These are phyloP conservation scores for Pseudocheirus occidentalis DNA, from an alignment of 2,797 vertebrate genomes.

Conservation along the genomic window DNA sequence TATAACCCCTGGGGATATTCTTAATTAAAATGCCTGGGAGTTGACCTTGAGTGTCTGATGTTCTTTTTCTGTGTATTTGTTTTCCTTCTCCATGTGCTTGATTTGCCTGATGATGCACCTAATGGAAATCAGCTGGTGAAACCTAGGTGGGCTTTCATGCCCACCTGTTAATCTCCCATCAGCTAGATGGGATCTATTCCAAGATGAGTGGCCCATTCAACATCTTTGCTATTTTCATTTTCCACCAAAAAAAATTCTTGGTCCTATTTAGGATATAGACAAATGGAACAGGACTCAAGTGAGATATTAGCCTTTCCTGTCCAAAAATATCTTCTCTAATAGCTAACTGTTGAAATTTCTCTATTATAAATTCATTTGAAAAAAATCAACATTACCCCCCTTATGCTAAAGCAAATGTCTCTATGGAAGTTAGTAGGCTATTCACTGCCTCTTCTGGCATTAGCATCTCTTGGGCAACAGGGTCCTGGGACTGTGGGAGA, in stretches of 20 bases:
- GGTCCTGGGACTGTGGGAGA: background rate
- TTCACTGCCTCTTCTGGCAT: background rate
- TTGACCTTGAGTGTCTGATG: background rate
- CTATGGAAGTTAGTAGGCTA: background rate
- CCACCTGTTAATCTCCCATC: background rate
- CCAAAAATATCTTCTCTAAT: background rate
- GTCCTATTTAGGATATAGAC: conserved; percentile 13
- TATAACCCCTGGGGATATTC: background rate
- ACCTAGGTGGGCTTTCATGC: background rate
- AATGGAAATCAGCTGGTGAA: background rate
- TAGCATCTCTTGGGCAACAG: background rate
- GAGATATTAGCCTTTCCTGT: background rate
- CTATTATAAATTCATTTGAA: background rate
- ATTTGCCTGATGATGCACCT: background rate
- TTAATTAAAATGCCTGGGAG: too few relatives aligned
- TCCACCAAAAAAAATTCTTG: background rate
- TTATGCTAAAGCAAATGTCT: background rate
- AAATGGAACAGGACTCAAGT: background rate
- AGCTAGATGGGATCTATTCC: background rate
- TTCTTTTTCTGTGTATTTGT: background rate
- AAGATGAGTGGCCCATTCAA: background rate
- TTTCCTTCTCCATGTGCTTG: background rate
- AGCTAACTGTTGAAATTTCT: background rate
- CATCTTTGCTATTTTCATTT: background rate
- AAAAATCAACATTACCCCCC: background rate